Evolutionary conservation across 2,888 invertebrate species (phyloP).

Genomic region (Teinopalpus imperialis): DNA sequence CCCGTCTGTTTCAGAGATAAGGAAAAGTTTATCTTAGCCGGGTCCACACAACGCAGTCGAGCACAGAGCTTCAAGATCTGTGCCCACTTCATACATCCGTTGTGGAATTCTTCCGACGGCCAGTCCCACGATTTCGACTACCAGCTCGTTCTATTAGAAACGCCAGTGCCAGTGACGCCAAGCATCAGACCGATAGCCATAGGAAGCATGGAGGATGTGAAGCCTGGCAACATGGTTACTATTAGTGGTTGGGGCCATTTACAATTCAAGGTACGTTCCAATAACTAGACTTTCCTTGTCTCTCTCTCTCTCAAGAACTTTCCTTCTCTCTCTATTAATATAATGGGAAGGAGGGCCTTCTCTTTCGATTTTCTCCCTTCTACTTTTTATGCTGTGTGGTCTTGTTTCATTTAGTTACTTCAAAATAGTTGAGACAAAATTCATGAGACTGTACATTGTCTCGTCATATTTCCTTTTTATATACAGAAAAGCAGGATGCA

Average conservation of each 20-base stretch:
- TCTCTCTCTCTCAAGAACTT: too few relatives aligned
- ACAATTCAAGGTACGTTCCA: slow-evolving; percentile 52
- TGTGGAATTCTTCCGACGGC: slow-evolving; percentile 42
- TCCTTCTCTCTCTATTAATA: too few relatives aligned
- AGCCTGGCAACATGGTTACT: slow-evolving; percentile 42
- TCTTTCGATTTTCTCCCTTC: too few relatives aligned
- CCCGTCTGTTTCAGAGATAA: slow-evolving; percentile 50
- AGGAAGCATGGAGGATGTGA: slow-evolving; percentile 45
- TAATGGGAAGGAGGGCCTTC: too few relatives aligned
- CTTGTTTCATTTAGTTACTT: too few relatives aligned
- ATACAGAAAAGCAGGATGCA: slow-evolving; percentile 48
- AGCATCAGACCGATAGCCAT: slow-evolving; percentile 60
- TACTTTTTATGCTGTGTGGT: too few relatives aligned
- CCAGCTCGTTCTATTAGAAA: slow-evolving; percentile 61
- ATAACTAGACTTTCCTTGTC: too few relatives aligned
- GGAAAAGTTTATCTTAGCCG: slow-evolving; percentile 52
- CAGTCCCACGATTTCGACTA: slow-evolving; percentile 65
- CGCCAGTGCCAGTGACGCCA: slow-evolving; percentile 50
- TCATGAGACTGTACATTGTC: too few relatives aligned
- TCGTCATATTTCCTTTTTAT: slow-evolving; percentile 1
- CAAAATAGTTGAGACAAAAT: too few relatives aligned
- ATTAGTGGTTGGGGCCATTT: slow-evolving; percentile 70
- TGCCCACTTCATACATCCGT: slow-evolving; percentile 62
- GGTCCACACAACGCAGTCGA: slow-evolving; percentile 50
- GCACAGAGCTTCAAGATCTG: slow-evolving; percentile 51